These are phyloP conservation scores for Microctonus hyperodae DNA, from an alignment of 2,888 invertebrate genomes.

Conservation along the genomic window DNA sequence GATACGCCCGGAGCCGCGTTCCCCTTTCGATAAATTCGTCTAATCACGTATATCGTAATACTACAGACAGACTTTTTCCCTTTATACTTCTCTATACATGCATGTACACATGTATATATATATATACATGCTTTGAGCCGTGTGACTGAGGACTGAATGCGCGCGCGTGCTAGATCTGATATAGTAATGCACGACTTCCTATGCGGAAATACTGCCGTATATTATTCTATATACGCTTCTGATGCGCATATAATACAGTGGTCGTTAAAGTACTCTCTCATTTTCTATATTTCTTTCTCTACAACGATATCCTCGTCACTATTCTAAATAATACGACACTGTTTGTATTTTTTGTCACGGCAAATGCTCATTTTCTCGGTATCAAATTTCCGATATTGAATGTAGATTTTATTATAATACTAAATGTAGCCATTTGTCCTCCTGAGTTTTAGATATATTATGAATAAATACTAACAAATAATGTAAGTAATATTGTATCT, in stretches of 20 bases:
- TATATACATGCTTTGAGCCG: slow-evolving; percentile 44
- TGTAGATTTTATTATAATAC: neutral
- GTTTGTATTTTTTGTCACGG: slow-evolving; percentile 54
- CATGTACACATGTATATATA: too few species aligned
- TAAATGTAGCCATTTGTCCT: neutral
- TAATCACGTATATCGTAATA: slow-evolving; percentile 48
- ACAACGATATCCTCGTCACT: slow-evolving; percentile 13
- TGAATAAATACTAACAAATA: too few species aligned
- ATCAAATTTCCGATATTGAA: neutral
- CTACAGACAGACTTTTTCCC: slow-evolving; percentile 33
- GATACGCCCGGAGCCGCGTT: neutral
- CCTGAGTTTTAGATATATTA: too few species aligned
- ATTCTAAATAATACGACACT: slow-evolving; percentile 40
- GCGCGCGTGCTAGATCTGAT: slow-evolving; percentile 63
- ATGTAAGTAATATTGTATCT: too few species aligned
- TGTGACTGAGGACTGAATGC: slow-evolving; percentile 39
- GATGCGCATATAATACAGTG: slow-evolving; percentile 23
- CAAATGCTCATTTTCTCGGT: slow-evolving; percentile 38
- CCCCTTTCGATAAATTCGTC: slow-evolving; percentile 28
- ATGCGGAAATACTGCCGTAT: slow-evolving; percentile 61
- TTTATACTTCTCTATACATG: slow-evolving; percentile 45
- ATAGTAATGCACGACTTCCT: slow-evolving; percentile 63
- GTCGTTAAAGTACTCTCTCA: neutral
- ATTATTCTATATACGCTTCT: slow-evolving; percentile 55
- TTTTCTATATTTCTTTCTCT: neutral